Evolutionary conservation across 2,888 invertebrate species (phyloP).

Genomic region (Perizoma flavofasciatum): DNA sequence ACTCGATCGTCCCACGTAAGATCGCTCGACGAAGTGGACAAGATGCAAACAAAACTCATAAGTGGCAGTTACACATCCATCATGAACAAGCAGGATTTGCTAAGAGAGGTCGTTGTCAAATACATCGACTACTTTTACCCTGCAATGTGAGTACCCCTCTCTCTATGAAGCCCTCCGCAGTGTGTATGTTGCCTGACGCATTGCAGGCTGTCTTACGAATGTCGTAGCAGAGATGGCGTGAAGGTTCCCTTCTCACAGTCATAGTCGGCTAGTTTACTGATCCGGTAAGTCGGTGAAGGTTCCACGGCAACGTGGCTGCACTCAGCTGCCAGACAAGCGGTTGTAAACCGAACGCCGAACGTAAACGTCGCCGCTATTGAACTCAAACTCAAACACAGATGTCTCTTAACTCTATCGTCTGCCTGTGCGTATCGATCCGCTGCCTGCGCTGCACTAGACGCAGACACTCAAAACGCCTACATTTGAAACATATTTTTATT

Average conservation of each 20-base stretch:
- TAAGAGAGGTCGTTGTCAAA: slow-evolving; percentile 87
- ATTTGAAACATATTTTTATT: slow-evolving; percentile 27
- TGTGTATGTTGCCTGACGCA: slow-evolving; percentile 55
- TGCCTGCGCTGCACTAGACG: slow-evolving; percentile 64
- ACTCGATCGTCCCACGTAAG: slow-evolving; percentile 64
- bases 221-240: slow-evolving; percentile 50
- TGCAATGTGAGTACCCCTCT: slow-evolving; percentile 85
- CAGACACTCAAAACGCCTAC: slow-evolving; percentile 47
- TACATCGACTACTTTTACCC: slow-evolving; percentile 89
- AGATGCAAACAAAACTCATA: slow-evolving; percentile 84
- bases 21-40: slow-evolving; percentile 62
- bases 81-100: slow-evolving; percentile 87
- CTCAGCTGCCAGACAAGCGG: slow-evolving; percentile 56
- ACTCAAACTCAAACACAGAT: slow-evolving; percentile 46
- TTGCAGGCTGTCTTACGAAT: slow-evolving; percentile 55
- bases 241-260: slow-evolving; percentile 70
- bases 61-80: slow-evolving; percentile 86
- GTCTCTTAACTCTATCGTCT: slow-evolving; percentile 67
- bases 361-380: slow-evolving; percentile 70
- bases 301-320: slow-evolving; percentile 72
- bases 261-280: slow-evolving; percentile 61
- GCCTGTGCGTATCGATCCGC: slow-evolving; percentile 73
- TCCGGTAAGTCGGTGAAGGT: slow-evolving; percentile 82
- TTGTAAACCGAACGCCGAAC: slow-evolving; percentile 55
- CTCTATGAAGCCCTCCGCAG: slow-evolving; percentile 28